These are phyloP conservation scores for Corythoichthys haematopterus DNA, from an alignment of 2,113 vertebrate genomes.

Conservation along the genomic window DNA sequence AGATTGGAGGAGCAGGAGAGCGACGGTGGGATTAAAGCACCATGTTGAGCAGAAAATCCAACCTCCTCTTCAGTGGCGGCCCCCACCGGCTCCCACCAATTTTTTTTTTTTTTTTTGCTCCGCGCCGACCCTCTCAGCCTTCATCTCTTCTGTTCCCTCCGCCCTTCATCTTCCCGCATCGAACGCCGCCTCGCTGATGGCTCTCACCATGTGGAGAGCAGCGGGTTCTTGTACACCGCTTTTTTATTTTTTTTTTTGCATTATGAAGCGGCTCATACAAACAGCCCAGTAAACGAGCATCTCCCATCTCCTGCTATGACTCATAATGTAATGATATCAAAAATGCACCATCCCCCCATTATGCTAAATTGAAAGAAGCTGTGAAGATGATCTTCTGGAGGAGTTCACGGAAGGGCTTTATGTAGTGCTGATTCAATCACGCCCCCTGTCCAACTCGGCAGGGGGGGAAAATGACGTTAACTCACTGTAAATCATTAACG, in stretches of 20 bases:
- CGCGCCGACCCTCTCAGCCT: constrained; percentile 26
- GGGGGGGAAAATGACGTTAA: not conserved
- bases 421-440: constrained; percentile 11
- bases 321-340: constrained; percentile 32
- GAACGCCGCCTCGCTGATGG: constrained; percentile 41
- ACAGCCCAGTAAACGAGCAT: constrained; percentile 47
- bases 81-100: constrained; percentile 20
- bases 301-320: constrained; percentile 33
- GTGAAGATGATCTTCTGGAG: not conserved
- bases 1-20: constrained; percentile 20
- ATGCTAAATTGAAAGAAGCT: constrained; percentile 1
- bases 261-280: constrained; percentile 48
- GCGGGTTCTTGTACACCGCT: constrained; percentile 39
- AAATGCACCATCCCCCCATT: constrained; percentile 10
- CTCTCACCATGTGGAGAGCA: constrained; percentile 55
- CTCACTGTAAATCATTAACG: not conserved
- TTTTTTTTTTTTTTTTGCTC: constrained; percentile 18
- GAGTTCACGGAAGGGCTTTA: constrained; percentile 2
- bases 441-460: not conserved
- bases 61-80: constrained; percentile 29
- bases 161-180: constrained; percentile 38
- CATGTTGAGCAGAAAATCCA: constrained; percentile 45
- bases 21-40: constrained; percentile 33
- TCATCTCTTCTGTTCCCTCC: constrained; percentile 18
- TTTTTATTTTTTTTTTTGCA: constrained; percentile 45